These are phyloP conservation scores for Cisticola juncidis DNA, from an alignment of 2,113 vertebrate genomes.

Conservation along the genomic window DNA sequence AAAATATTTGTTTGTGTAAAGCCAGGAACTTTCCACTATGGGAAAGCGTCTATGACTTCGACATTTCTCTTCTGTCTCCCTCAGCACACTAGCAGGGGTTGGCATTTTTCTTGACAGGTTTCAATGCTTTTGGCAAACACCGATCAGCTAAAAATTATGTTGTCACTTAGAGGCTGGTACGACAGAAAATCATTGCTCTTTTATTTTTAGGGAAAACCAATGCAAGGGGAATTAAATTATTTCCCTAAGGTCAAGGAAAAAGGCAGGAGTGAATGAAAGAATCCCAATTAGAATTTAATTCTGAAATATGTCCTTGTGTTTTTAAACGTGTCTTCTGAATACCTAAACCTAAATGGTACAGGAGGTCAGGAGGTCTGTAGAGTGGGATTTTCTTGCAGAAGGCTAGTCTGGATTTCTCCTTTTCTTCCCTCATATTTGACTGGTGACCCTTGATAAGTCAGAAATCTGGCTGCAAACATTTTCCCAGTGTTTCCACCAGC, in stretches of 20 bases:
- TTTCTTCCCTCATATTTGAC: background rate
- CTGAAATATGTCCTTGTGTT: background rate
- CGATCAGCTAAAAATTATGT: background rate
- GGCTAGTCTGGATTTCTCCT: background rate
- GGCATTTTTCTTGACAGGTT: background rate
- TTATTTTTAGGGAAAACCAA: background rate
- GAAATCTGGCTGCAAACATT: background rate
- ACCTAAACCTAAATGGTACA: background rate
- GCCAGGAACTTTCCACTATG: background rate
- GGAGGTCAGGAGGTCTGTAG: background rate
- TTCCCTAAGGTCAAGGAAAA: background rate
- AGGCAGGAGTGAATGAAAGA: background rate
- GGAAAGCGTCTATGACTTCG: background rate
- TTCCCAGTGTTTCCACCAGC: background rate
- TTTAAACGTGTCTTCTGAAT: background rate
- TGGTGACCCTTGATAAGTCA: background rate
- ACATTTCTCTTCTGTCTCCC: background rate
- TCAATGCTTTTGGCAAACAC: background rate
- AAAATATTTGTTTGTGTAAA: conserved; percentile 7
- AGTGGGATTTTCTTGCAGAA: background rate
- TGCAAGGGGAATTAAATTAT: background rate
- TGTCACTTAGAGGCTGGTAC: background rate
- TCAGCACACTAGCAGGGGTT: background rate
- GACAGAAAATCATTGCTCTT: background rate
- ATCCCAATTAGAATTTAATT: background rate